A percentile compares a stretch with the other conserved stretches of the same genome.
phyloP scores from a whole-genome alignment of 2,888 invertebrate genomes.

The Lydus trimaculatus region DNA sequence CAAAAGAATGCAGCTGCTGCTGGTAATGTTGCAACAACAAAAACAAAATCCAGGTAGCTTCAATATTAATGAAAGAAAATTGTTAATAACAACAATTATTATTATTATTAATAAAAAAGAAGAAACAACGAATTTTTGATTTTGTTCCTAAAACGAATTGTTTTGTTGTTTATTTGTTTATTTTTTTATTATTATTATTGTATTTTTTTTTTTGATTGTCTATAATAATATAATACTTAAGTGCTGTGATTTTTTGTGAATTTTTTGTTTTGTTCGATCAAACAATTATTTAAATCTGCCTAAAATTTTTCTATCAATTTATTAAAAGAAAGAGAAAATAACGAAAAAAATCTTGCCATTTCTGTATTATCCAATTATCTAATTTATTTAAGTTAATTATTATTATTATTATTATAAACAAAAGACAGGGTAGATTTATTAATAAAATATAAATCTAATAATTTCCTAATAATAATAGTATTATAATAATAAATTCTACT shows the following conservation, averaged over 20 bases:
- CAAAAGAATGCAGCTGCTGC: slow-evolving; percentile 79
- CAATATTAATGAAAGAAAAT: slow-evolving; percentile 2
- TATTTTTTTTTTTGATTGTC: slow-evolving; percentile 23
- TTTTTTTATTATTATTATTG: slow-evolving; percentile 56
- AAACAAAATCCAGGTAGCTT: slow-evolving; percentile 59
- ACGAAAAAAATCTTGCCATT: slow-evolving; percentile 55
- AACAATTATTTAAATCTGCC: slow-evolving; percentile 51
- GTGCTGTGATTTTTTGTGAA: slow-evolving; percentile 61
- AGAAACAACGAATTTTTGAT: neutral
- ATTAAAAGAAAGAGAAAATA: neutral
- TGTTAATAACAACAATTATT: too few species aligned
- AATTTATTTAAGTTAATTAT: slow-evolving; percentile 44
- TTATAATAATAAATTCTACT: slow-evolving; percentile 32
- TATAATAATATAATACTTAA: slow-evolving; percentile 52
- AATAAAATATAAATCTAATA: slow-evolving; percentile 38
- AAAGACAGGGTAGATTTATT: slow-evolving; percentile 41
- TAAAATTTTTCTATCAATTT: slow-evolving; percentile 49
- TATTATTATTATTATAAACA: slow-evolving; percentile 29
- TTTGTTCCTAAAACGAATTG: slow-evolving; percentile 21
- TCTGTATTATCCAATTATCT: slow-evolving; percentile 58
- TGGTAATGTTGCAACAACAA: slow-evolving; percentile 58
- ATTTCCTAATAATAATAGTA: slow-evolving; percentile 54
- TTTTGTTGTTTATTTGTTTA: slow-evolving; percentile 25
- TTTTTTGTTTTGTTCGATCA: slow-evolving; percentile 37
- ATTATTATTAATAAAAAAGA: neutral